Conservation (phyloP, 2,888 invertebrate genomes). For the Beris morrisii region DNA sequence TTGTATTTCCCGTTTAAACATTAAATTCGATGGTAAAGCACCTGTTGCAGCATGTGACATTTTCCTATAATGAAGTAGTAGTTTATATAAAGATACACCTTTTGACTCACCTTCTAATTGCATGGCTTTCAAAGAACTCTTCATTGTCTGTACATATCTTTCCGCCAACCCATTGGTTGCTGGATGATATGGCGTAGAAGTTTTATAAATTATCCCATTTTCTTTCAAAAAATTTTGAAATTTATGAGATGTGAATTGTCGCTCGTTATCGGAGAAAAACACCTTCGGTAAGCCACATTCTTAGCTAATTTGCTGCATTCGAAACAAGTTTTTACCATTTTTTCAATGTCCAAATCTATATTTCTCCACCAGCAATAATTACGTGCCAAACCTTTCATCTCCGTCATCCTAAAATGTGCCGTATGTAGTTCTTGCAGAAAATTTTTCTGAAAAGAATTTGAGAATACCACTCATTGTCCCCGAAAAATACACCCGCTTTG, state of each 20-base stretch:
- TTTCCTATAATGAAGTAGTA: background rate
- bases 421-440: conserved; percentile 37
- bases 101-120: background rate
- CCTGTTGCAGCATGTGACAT: conserved; percentile 32
- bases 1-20: conserved; percentile 39
- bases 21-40: conserved; percentile 39
- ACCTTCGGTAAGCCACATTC: conserved; percentile 34
- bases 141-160: conserved; percentile 10
- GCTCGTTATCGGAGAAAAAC: conserved; percentile 38
- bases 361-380: conserved; percentile 43
- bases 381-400: conserved; percentile 39
- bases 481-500: conserved; percentile 30
- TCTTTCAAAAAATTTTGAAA: conserved; percentile 23
- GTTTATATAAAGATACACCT: background rate
- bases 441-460: conserved; percentile 17
- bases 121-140: conserved; percentile 7
- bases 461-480: conserved; percentile 34
- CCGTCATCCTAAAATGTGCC: conserved; percentile 36
- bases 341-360: conserved; percentile 41
- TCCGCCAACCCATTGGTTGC: too few species aligned
- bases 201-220: conserved; percentile 31
- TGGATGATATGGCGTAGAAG: background rate
- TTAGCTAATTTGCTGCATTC: conserved; percentile 30
- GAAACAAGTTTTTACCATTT: conserved; percentile 36
- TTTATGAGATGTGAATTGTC: conserved; percentile 29